Percentiles rank a stretch among this genome's conserved stretches.
Conservation (phyloP, 2,888 invertebrate genomes). For the Brassicogethes aeneus region DNA sequence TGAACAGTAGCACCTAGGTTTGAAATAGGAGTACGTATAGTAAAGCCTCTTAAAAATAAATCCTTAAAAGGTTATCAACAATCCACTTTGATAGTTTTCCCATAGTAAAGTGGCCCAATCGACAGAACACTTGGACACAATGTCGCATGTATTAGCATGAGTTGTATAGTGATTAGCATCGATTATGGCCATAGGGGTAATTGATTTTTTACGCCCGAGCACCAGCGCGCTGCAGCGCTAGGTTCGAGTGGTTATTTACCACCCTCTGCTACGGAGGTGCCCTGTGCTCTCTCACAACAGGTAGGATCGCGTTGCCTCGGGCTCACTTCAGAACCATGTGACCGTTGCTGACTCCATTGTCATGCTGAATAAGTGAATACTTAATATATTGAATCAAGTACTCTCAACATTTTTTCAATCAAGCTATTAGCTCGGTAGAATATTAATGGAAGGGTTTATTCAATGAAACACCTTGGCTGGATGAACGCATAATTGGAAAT, state of each 20-base stretch:
- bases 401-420: not conserved
- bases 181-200: constrained; percentile 15
- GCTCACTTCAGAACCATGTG: constrained; percentile 19
- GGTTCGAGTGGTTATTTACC: constrained; percentile 14
- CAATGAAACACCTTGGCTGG: too few species aligned
- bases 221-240: constrained; percentile 12
- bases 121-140: not conserved
- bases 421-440: not conserved
- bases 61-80: too few species aligned
- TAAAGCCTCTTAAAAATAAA: too few species aligned
- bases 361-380: constrained; percentile 16
- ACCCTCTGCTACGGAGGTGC: constrained; percentile 14
- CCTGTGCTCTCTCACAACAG: constrained; percentile 23
- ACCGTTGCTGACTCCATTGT: constrained; percentile 17
- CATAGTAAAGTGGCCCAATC: not conserved
- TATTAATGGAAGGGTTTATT: not conserved
- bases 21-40: too few species aligned
- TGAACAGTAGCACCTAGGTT: too few species aligned
- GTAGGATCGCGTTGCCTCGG: constrained; percentile 20
- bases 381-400: constrained; percentile 8
- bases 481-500: too few species aligned
- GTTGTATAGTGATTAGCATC: not conserved
- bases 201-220: constrained; percentile 21
- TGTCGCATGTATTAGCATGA: not conserved
- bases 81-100: too few species aligned